Base-by-base conservation (phyloP, 2,113 vertebrate species). In the Calyptomena viridis region DNA sequence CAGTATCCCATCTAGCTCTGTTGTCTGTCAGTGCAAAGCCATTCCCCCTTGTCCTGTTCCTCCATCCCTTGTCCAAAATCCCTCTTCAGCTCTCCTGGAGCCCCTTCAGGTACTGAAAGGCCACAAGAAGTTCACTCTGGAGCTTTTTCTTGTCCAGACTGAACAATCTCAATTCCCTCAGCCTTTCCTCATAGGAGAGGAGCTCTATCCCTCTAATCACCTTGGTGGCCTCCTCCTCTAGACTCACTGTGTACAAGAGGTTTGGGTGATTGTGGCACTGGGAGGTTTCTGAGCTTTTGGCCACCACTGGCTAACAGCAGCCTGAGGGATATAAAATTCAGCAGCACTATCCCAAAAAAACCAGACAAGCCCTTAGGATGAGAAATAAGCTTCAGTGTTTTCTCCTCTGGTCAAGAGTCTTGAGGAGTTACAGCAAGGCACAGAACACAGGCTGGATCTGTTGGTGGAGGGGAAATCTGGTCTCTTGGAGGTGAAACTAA, bases 221-320 rank as follows among this genome's bases (percentile, higher is more conserved):
- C 18, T 25, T 14, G 5, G 8, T 37, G 25, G 33, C 6, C 22
- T 73, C 33, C 22, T 73, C 27, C 27, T 52, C 86, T 66, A 59
- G 37, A 15, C 15, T 66, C 22, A 8, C 35, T 1, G 0, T 2
- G 8, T 27, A 8, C 13, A 14, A 44, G 39, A 10, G 9, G 21
- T 10, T 24, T 7, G 12, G 39, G 50, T 56, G 14, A 25, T 8
- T 5, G 50, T 46, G 47, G 64, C 60, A 12, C 20, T 9, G 9
- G 33, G 39, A 56, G 23, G 37, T n/a, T n/a, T n/a, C n/a, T n/a
- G n/a, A n/a, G n/a, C n/a, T 67, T 56, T 89, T 74, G 52, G 58
- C 21, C 56, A 46, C 22, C 49, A 44, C 7, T 20, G 13, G 23
- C 66, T 25, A 31, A 75, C 27, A 74, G 44, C 58, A 83, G 47